Evolutionary conservation across 1,140 invertebrate genomes (phyloP), one percentile per base, ranked within the genome.

Genomic region (Phymorhynchus buccinoides): DNA sequence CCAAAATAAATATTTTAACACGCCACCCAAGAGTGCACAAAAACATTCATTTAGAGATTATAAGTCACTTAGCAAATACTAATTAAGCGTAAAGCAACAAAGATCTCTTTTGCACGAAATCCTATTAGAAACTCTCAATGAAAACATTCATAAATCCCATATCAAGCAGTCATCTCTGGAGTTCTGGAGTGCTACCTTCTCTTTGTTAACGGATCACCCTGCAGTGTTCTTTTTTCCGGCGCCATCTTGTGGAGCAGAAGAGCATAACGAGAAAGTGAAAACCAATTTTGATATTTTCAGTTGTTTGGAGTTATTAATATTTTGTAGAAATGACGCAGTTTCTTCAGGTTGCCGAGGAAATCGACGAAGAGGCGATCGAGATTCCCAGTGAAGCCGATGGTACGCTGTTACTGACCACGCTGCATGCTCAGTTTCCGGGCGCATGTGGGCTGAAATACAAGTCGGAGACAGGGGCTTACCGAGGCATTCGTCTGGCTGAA

Each of bases 371-470:
- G 93, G 96, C 97, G 0, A 97, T 99, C 84, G 98, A 99, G 94
- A 94, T 99, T 83, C 98, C 97, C 1, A 96, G 96, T 78, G 97
- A 98, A 94, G 95, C 97, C 88, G 97, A 98, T 94, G 96, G 96
- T 80, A 97, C 97, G 42, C 93, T 99, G 56, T 93, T 98, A 48
- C 93, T 99, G 89, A 96, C 97, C 62, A 98, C 98, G 9, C 94
- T 99, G 77, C 95, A 96, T 79, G 97, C 97, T 81, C 97, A 98
- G 92, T 99, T 98, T 94, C 97, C 97, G 75, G 97, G 97, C 86
- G 96, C 97, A 66, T 97, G 96, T 92, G 98, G 98, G 37, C 94
- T 99, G 68, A 99, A 99, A 95, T 99, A 97, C 94, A 97, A 95
- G 90, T 96, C 96, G 14, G 97, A 97, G 86, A 97, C 96, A 35